phyloP scores from a whole-genome alignment of 2,113 vertebrate genomes.

The Oncorhynchus keta region DNA sequence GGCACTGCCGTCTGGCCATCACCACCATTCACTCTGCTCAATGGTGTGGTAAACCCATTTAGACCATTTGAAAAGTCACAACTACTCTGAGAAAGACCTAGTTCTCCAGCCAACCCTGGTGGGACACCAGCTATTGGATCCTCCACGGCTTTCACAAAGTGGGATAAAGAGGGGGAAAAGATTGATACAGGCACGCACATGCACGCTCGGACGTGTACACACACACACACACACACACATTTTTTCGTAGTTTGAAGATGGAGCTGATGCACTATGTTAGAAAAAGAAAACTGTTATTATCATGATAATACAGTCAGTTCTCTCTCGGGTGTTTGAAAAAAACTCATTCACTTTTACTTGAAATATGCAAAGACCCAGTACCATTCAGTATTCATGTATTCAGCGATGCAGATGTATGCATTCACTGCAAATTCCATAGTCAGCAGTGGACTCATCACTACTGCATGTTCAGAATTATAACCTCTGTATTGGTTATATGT shows the following conservation, averaged over 20 bases:
- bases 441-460: too few species aligned
- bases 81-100: constrained; percentile 12
- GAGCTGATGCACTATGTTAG: neutral
- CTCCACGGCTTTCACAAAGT: neutral
- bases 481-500: too few species aligned
- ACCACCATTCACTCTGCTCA: constrained; percentile 35
- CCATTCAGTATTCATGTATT: too few species aligned
- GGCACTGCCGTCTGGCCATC: constrained; percentile 20
- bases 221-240: too few species aligned
- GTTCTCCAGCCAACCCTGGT: constrained; percentile 22
- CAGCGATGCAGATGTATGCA: too few species aligned
- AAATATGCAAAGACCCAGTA: too few species aligned
- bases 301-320: too few species aligned
- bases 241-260: neutral
- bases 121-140: constrained; percentile 6
- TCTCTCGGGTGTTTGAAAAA: too few species aligned
- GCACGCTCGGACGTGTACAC: too few species aligned
- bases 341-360: too few species aligned
- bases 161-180: neutral
- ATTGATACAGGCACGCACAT: neutral
- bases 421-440: too few species aligned
- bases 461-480: too few species aligned
- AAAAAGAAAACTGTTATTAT: constrained; percentile 29
- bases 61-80: constrained; percentile 34
- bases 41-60: constrained; percentile 43